Percentiles rank a stretch among this genome's conserved stretches.
phyloP scores from a whole-genome alignment of 2,797 vertebrate genomes.

The Sphenodon punctatus region DNA sequence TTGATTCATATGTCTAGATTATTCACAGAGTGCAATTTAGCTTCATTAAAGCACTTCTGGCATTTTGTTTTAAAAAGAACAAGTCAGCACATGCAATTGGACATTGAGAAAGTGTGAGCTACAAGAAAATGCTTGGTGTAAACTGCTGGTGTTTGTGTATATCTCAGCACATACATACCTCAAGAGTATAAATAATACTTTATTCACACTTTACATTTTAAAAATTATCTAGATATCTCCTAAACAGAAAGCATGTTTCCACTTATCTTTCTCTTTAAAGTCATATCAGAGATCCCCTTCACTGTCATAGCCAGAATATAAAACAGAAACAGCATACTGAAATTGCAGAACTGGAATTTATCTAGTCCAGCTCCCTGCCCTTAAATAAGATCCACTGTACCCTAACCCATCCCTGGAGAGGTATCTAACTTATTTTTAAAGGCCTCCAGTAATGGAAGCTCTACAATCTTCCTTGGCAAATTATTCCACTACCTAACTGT shows the following conservation, averaged over 20 bases:
- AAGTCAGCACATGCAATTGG: constrained; percentile 13
- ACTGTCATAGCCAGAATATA: background rate
- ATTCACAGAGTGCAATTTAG: background rate
- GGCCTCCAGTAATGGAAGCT: too few species aligned
- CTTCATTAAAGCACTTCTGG: background rate
- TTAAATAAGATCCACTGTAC: too few species aligned
- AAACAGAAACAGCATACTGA: too few species aligned
- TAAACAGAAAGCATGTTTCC: too few species aligned
- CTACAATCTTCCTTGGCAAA: too few species aligned
- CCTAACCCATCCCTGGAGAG: too few species aligned
- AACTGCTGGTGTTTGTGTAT: background rate
- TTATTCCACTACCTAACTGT: too few species aligned
- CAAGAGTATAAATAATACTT: background rate
- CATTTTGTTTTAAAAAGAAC: background rate
- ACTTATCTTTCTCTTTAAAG: too few species aligned
- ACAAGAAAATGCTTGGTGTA: background rate
- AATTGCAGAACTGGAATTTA: too few species aligned
- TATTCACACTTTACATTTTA: background rate
- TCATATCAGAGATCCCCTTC: background rate
- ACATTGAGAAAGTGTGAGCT: background rate
- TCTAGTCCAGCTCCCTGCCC: too few species aligned
- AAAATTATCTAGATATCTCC: too few species aligned
- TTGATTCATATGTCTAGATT: background rate
- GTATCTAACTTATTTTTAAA: too few species aligned
- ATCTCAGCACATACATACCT: background rate